Evolutionary conservation across 2,113 vertebrate species (phyloP).

Genomic region (Theristicus caerulescens): DNA sequence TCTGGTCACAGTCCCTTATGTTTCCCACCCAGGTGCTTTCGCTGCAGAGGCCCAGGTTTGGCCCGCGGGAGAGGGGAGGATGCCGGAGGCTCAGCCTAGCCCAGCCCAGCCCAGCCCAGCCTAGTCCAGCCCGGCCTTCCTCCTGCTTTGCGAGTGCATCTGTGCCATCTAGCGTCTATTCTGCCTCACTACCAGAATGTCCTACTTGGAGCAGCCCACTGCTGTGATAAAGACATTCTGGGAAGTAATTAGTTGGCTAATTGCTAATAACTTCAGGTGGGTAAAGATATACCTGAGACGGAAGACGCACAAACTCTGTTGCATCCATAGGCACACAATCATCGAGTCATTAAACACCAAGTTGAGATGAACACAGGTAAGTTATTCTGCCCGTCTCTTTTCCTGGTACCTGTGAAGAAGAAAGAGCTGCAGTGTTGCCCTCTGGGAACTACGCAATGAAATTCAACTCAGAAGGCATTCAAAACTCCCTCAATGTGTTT

Average conservation of each 20-base stretch:
- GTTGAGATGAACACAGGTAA: not conserved
- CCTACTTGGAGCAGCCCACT: rapidly evolving
- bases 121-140: not conserved
- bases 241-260: no score
- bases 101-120: not conserved
- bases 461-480: not conserved
- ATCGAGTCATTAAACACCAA: not conserved
- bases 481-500: not conserved
- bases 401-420: not conserved
- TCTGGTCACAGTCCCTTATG: no score
- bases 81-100: rapidly evolving
- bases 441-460: not conserved
- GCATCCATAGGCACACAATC: not conserved
- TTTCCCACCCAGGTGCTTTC: rapidly evolving
- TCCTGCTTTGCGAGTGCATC: not conserved
- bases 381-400: not conserved
- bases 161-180: constrained; percentile 25
- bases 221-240: rapidly evolving
- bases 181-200: not conserved
- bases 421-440: not conserved
- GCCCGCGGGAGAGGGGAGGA: not conserved
- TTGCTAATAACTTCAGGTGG: not conserved
- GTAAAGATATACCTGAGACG: not conserved
- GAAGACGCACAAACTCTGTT: no score
- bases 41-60: not conserved